These are phyloP conservation scores for Ormyrus nitidulus DNA, from an alignment of 2,888 invertebrate species.

Conservation along the genomic window DNA sequence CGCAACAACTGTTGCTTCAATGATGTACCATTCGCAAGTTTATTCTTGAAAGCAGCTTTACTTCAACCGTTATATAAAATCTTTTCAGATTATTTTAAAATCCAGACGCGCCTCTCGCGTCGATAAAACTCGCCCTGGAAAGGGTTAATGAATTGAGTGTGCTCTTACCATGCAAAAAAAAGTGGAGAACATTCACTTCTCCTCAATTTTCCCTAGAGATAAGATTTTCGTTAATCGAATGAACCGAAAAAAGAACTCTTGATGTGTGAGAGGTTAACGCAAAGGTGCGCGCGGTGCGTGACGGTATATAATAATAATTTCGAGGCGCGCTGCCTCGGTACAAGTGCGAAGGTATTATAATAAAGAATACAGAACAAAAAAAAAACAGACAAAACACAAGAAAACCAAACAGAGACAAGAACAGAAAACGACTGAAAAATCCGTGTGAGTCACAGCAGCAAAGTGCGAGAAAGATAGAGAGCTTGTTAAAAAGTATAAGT, in stretches of 20 bases:
- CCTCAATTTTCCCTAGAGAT: conserved; percentile 5
- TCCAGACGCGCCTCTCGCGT: too few species aligned
- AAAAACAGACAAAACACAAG: not conserved
- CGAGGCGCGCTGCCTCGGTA: not conserved
- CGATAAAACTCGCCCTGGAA: too few species aligned
- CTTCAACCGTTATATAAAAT: too few species aligned
- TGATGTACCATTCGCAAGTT: too few species aligned
- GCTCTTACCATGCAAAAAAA: not conserved
- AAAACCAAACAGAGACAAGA: not conserved
- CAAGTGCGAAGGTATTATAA: not conserved
- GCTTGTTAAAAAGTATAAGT: conserved; percentile 19
- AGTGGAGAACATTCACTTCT: conserved; percentile 33
- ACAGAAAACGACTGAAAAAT: not conserved
- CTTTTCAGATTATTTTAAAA: too few species aligned
- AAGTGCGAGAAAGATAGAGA: conserved; percentile 31
- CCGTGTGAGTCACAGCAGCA: not conserved
- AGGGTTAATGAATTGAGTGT: too few species aligned
- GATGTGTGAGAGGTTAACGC: too few species aligned
- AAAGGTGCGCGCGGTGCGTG: conserved; percentile 17
- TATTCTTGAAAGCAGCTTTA: too few species aligned
- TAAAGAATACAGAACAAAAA: conserved; percentile 8
- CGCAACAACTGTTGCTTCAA: too few species aligned
- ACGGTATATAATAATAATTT: not conserved
- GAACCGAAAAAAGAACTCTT: too few species aligned
- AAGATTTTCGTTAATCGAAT: too few species aligned